These are phyloP conservation scores for Carassius gibelio DNA, from an alignment of 2,113 vertebrate genomes.

Conservation along the genomic window DNA sequence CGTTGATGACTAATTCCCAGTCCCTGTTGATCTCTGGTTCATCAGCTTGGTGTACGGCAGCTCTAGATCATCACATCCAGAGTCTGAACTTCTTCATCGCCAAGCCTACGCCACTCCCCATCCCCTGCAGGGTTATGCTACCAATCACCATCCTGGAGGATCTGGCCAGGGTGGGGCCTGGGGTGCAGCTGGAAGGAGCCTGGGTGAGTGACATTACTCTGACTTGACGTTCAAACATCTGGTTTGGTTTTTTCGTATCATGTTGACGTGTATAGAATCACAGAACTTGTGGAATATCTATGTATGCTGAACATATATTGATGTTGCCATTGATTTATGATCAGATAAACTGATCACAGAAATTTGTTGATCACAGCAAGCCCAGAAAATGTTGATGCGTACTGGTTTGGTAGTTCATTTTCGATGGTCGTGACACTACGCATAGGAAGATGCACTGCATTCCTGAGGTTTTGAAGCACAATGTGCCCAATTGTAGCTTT, in stretches of 20 bases:
- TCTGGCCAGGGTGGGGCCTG: slow-evolving; percentile 79
- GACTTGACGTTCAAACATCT: slow-evolving; percentile 9
- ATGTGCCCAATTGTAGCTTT: background rate
- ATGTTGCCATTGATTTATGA: background rate
- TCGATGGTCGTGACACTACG: background rate
- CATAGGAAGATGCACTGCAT: background rate
- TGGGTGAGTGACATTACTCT: slow-evolving; percentile 74
- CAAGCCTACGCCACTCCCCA: slow-evolving; percentile 93
- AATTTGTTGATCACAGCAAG: background rate
- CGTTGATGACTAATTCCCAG: background rate
- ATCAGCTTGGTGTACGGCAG: slow-evolving; percentile 91
- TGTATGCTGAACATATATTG: background rate
- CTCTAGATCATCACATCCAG: slow-evolving; percentile 91
- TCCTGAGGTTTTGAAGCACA: background rate
- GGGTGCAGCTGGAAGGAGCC: slow-evolving; percentile 82
- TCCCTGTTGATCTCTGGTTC: background rate
- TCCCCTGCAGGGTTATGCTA: slow-evolving; percentile 94
- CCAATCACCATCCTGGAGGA: slow-evolving; percentile 96
- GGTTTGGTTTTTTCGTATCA: background rate
- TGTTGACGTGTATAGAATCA: background rate
- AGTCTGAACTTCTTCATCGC: slow-evolving; percentile 91
- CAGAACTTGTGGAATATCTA: background rate
- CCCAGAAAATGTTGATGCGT: too few species aligned
- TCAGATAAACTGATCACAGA: background rate
- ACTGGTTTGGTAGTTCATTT: background rate